Base-by-base conservation (phyloP, 2,888 invertebrate species). In the Ariolimax columbianus region DNA sequence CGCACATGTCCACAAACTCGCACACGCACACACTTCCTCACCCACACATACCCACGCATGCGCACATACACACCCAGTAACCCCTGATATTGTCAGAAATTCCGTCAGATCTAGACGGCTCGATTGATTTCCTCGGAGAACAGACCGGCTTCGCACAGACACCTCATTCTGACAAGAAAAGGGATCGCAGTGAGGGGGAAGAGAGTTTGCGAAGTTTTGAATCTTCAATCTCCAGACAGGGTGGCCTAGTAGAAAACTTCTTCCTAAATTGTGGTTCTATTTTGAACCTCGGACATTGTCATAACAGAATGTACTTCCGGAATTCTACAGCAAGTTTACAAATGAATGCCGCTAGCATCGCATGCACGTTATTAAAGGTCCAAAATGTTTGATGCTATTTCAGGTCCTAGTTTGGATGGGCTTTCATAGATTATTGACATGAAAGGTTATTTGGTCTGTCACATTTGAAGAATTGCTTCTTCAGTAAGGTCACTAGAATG, bases 61-160 rank as follows among this genome's bases (percentile, higher is more conserved):
- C 47, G 14, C 47, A n/a, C n/a, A n/a, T n/a, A n/a, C n/a, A n/a
- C n/a, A n/a, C 47, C 14, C 68, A 36, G 14, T 68, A 36, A 68
- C 68, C 68, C 11, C 14, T 36, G 36, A 68, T 36, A 33, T 36
- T 17, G 19, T 68, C 68, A 33, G 17, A 33, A 17, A 3, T 26
- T 36, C 36, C 26, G 38, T 36, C 26, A 66, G n/a, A n/a, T 40
- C 38, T 11, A 40, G 38, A 36, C 70, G 7, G 36, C 19, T 19
- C 40, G 23, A 70, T 70, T 70, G 70, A 70, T 70, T 70, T 70
- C 70, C 70, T 26, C 38, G 26, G 23, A 19, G 40, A 70, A 70
- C 26, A 23, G 70, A 19, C 70, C 26, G 9, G 3, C 23, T 55
- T 47, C 17, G 11, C 17, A 36, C 38, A 30, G 66, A 38, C 30